Base-by-base conservation (phyloP, 2,113 vertebrate genomes). In the Coptodon bakossiorum region DNA sequence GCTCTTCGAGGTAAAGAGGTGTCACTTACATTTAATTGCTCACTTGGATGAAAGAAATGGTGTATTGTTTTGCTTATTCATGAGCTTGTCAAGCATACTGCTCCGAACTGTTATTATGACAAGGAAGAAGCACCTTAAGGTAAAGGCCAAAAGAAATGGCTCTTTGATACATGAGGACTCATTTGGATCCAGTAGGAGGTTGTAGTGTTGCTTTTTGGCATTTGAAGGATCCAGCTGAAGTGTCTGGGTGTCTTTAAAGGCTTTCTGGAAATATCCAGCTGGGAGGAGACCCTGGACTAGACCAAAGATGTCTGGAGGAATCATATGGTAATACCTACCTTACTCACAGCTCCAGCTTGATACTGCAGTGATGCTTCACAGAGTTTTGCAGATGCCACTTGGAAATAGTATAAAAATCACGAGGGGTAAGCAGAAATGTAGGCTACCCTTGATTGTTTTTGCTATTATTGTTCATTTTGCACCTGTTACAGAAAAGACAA, bases 401-500 rank as follows among this genome's bases (percentile, higher is more conserved):
- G 63, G 19, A n/a, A 22, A 13, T 0, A 5, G 4, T 22, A 36
- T 40, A n/a, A 40, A 1, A 66, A 8, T n/a, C 1, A 0, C 5
- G 34, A 36, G 12, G 61, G 12, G 6, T 22, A 13, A 22, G 34
- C 10, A 13, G 3, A 68, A 2, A 68, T 3, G 19, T 38, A 22
- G 17, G 61, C 34, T 40, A 0, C 63, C 6, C 1, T 1, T 22
- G n/a, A 19, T 24, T 71, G 66, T 0, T 71, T 71, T 43, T 43
- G 1, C 10, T 68, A 8, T 38, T 4, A 40, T 68, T 68, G 36
- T 22, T 71, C 11, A 40, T 71, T 71, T 71, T 43, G 36, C n/a
- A 9, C 12, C 36, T 43, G 5, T 40, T 40, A 14, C 36, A 3
- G 66, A 71, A 14, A 40, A 38, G 8, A 36, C 17, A 66, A n/a